Evolutionary conservation across 2,888 invertebrate species (phyloP), one percentile per base, ranked within the genome.

Genomic region (Spodoptera picta): DNA sequence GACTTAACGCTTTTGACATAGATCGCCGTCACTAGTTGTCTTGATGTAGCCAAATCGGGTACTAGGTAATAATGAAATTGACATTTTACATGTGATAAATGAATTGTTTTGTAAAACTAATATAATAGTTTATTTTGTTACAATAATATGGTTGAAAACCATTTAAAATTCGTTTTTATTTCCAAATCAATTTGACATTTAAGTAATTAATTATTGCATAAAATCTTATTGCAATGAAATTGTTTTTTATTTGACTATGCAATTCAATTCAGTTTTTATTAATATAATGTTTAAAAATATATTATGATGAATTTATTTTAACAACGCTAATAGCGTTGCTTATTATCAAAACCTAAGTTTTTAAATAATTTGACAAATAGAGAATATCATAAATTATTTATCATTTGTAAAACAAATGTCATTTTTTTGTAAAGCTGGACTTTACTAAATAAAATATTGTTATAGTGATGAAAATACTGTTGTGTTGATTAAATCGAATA

Each of bases 11-110:
- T 57, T 53, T 49, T 55, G 52, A 73, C 60, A 42, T 47, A 41
- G 24, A 70, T 67, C 36, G 65, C 68, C 68, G 66, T 71, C 64
- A 73, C 71, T 76, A 76, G 77, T 72, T 65, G 50, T 77, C 75
- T 77, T 64, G 50, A 27, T 60, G 58, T 67, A 60, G 49, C 61
- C 67, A 61, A 71, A 64, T 62, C 72, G 68, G 78, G 75, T 77
- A 78, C 64, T 73, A 77, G 63, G 44, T 73, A 66, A 47, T 57
- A 65, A 73, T 62, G 24, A 61, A 66, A 56, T 65, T 69, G 65
- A 77, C 68, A 68, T 69, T 65, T 64, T 65, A 61, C 65, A 69
- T 75, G 78, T 75, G 75, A 77, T 77, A 69, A 46, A 53, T 50
- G 7, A 59, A 57, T 63, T 2, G 43, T 48, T 71, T 63, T 56